A percentile compares a stretch with the other conserved stretches of the same genome.
Conservation (phyloP, 1,140 invertebrate genomes). For the Liolophura sinensis region DNA sequence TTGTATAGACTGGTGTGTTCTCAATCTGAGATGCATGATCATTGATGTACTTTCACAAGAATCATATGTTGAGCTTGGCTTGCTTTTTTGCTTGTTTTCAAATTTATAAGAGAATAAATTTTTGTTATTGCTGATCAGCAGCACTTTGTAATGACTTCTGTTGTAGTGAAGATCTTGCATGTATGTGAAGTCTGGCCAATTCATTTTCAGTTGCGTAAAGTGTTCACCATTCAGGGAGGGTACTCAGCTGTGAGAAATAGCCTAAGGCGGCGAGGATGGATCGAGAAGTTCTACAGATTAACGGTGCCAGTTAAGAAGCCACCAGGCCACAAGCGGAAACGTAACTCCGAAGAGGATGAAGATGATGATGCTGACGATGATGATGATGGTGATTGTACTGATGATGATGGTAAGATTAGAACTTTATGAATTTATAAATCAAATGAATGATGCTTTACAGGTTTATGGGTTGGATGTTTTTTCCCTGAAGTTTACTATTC, state of each 20-base stretch:
- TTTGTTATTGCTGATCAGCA: neutral
- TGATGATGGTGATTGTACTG: conserved; percentile 30
- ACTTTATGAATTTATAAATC: neutral
- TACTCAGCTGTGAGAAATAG: conserved; percentile 61
- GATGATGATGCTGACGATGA: conserved; percentile 54
- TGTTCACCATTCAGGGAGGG: conserved; percentile 62
- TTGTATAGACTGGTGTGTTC: neutral
- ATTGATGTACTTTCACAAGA: neutral
- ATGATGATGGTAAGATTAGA: conserved; percentile 8
- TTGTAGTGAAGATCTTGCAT: too few species aligned
- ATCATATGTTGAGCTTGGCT: neutral
- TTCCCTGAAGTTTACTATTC: neutral
- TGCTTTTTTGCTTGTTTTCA: neutral
- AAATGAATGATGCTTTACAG: neutral
- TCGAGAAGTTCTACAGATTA: conserved; percentile 60
- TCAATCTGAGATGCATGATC: neutral
- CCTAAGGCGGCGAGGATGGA: conserved; percentile 61
- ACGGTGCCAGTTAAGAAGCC: conserved; percentile 40
- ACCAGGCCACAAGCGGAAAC: conserved; percentile 28
- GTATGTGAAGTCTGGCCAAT: conserved; percentile 13
- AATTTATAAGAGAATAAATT: neutral
- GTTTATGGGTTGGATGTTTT: neutral
- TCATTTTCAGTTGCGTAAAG: conserved; percentile 57
- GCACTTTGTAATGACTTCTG: neutral
- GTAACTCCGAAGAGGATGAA: conserved; percentile 44